Evolutionary conservation across 2,888 invertebrate genomes (phyloP), one percentile per base, ranked within the genome.

Genomic region (Melinaea menophilus): DNA sequence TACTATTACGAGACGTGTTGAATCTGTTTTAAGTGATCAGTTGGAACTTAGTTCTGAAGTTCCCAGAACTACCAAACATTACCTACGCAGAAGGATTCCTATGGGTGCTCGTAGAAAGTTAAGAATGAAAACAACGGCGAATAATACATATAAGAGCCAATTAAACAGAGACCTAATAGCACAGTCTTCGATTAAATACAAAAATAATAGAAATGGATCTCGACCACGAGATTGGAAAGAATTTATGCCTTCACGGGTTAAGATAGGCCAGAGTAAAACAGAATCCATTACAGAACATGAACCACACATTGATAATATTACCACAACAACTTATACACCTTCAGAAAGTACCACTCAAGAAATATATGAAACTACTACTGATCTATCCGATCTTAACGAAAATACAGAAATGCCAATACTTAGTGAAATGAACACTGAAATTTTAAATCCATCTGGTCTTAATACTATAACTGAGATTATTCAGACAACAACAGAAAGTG

Each of bases 131-230:
- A 86, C 88, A 35, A 71, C 77, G 67, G 64, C 79, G 61, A 85
- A 82, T 58, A 80, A 78, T 57, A 80, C 82, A 45, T 77, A 75
- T 51, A 88, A 87, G 74, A 80, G 79, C 35, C 86, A 84, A 69
- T 59, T 86, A 61, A 87, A 78, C 67, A 81, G 86, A 74, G 88
- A 90, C 69, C 75, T 88, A 70, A 76, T 86, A 67, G 75, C 84
- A 37, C 69, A 84, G 58, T 84, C 81, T 62, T 78, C 83, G 55
- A 77, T 79, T 73, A 84, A 82, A 72, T 84, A 84, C 70, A 77
- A 79, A 59, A 75, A 80, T 60, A 80, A 78, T 70, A 79, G 81
- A 74, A 86, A 88, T 68, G 67, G 71, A 5, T 79, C 81, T 1
- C 86, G 81, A 73, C 77, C 79, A 41, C 81, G 75, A 67, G 81